Percentiles rank a stretch among this genome's conserved stretches.
phyloP scores from a whole-genome alignment of 2,797 vertebrate genomes.

The Holocentrus rufus region DNA sequence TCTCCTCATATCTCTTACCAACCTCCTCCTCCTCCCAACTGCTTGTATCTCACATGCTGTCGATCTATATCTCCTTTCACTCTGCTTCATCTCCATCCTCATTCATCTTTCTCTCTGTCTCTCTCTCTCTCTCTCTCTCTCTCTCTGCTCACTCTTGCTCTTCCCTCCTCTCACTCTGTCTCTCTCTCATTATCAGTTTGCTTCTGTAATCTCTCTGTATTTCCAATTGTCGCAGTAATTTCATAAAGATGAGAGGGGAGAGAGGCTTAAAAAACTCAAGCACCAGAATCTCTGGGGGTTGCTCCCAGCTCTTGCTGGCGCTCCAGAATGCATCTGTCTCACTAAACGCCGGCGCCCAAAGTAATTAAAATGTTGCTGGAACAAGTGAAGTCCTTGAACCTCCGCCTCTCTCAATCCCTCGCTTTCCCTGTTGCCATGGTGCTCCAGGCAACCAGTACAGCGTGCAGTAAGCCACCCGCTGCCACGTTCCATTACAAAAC shows the following conservation, averaged over 20 bases:
- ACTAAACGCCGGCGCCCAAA: slow-evolving; percentile 59
- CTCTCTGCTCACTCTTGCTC: slow-evolving; percentile 15
- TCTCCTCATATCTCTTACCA: slow-evolving; percentile 61
- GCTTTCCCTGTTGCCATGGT: slow-evolving; percentile 80
- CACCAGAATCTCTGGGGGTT: slow-evolving; percentile 27
- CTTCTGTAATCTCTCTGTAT: slow-evolving; percentile 40
- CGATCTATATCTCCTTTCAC: slow-evolving; percentile 63
- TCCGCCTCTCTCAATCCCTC: slow-evolving; percentile 58
- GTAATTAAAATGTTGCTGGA: slow-evolving; percentile 80
- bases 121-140: slow-evolving; percentile 9
- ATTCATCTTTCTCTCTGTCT: slow-evolving; percentile 42
- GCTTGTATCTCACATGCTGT: slow-evolving; percentile 58
- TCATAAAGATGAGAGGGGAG: slow-evolving; percentile 37
- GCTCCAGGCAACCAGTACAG: slow-evolving; percentile 70
- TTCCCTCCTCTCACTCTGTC: not conserved
- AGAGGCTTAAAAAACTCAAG: slow-evolving; percentile 6
- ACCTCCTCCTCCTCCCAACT: slow-evolving; percentile 59
- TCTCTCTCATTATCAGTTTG: slow-evolving; percentile 47
- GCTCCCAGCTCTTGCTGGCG: slow-evolving; percentile 46
- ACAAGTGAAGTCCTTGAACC: slow-evolving; percentile 83
- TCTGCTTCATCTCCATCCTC: slow-evolving; percentile 56
- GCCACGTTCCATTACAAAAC: slow-evolving; percentile 62
- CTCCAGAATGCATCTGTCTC: slow-evolving; percentile 68
- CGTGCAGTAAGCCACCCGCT: slow-evolving; percentile 63
- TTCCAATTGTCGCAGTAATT: slow-evolving; percentile 53